Evolutionary conservation across 2,797 vertebrate species (phyloP), one percentile per base, ranked within the genome.

Genomic region (Rhinoraja longicauda): DNA sequence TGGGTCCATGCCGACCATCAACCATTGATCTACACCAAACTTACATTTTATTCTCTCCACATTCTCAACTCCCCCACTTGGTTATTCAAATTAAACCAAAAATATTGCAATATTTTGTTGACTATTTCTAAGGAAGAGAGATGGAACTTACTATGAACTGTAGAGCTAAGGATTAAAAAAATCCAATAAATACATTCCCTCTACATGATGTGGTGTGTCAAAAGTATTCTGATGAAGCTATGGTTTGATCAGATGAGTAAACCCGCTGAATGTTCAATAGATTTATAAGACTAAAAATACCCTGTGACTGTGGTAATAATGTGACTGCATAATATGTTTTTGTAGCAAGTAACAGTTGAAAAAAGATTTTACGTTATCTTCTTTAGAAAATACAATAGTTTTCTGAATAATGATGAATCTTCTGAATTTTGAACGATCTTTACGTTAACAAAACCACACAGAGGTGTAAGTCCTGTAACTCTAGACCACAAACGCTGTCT

Each of bases 401-500:
- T 73, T 73, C 17, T 73, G 70, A 73, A 26, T 73, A 73, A 73
- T 73, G 21, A n/a, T 7, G 29, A 64, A 64, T 15, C 67, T 88
- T 59, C 62, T 36, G 62, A 64, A 88, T 67, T 88, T 88, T 88
- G 13, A 36, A 9, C 67, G 7, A 36, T 21, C 10, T 36, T 32
- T 17, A 86, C 15, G 57, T 86, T 67, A 12, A 36, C 64, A 86
- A 32, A 7, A 36, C 36, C 2, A 88, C n/a, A 32, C 12, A 24
- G 15, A 36, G 67, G 17, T 36, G 59, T 67, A 88, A 88, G 84
- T 88, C n/a, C 13, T 88, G 13, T 67, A 67, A 67, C 84, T 88
- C 62, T 21, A 36, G 62, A 88, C n/a, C 84, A 67, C 84, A 67
- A 88, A 67, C n/a, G 84, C 84, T 88, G n/a, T 36, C 84, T 67